Conservation (phyloP, 2,797 vertebrate species). For the Echeneis naucrates region DNA sequence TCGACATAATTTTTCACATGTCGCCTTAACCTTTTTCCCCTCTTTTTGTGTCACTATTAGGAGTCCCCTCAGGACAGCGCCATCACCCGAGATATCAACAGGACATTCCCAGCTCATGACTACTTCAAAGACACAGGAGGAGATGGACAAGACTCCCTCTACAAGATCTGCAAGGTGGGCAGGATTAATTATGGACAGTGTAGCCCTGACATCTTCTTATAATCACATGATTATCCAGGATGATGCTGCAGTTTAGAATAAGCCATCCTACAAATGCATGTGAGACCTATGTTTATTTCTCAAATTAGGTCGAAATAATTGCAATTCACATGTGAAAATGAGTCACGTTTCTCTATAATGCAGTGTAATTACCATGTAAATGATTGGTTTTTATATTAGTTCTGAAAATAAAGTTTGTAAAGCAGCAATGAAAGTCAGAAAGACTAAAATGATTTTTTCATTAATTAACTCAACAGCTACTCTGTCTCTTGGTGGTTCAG, state of each 20-base stretch:
- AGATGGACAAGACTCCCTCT: constrained; percentile 98
- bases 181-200: too few relatives aligned
- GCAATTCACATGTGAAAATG: constrained; percentile 30
- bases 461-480: constrained; percentile 58
- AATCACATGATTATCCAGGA: not conserved
- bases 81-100: constrained; percentile 98
- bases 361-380: constrained; percentile 28
- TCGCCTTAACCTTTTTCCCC: constrained; percentile 2
- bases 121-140: constrained; percentile 99
- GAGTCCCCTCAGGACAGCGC: constrained; percentile 99
- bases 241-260: not conserved
- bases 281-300: not conserved
- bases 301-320: not conserved
- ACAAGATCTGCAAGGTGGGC: constrained; percentile 99
- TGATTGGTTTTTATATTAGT: constrained; percentile 35
- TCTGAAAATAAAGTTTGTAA: constrained; percentile 36
- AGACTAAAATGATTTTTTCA: constrained; percentile 22
- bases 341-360: constrained; percentile 23
- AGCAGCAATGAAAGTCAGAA: constrained; percentile 31
- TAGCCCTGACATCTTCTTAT: not conserved
- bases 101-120: constrained; percentile 98
- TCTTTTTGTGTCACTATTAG: constrained; percentile 72
- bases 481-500: constrained; percentile 63
- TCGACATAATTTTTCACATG: constrained; percentile 3
- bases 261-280: not conserved